A percentile compares a stretch with the other conserved stretches of the same genome.
Conservation (phyloP, 2,888 invertebrate species). For the Ennomos erosarius region DNA sequence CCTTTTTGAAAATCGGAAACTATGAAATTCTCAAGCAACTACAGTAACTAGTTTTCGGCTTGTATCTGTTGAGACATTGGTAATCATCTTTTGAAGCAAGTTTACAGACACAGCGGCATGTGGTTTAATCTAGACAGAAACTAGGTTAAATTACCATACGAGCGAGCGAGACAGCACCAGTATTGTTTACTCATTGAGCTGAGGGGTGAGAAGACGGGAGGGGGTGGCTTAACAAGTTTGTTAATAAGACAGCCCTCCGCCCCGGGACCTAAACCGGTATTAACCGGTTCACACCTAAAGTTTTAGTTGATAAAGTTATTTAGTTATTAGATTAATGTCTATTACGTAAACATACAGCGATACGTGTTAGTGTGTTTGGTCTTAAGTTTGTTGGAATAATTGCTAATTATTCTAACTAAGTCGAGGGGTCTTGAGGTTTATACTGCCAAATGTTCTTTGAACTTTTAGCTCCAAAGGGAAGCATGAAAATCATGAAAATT, state of each 20-base stretch:
- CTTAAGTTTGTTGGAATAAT: too few species aligned
- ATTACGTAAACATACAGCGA: background rate
- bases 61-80: too few species aligned
- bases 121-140: conserved; percentile 35
- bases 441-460: too few species aligned
- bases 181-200: conserved; percentile 38
- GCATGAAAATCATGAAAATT: too few species aligned
- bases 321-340: conserved; percentile 25
- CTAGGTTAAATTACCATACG: conserved; percentile 38
- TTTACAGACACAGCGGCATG: conserved; percentile 6
- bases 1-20: too few species aligned
- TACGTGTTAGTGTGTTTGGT: too few species aligned
- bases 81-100: background rate
- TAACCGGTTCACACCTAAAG: conserved; percentile 29
- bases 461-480: too few species aligned
- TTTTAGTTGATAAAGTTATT: conserved; percentile 26
- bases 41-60: too few species aligned
- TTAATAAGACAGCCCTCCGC: conserved; percentile 18
- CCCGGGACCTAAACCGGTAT: conserved; percentile 12
- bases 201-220: conserved; percentile 1
- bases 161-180: conserved; percentile 30
- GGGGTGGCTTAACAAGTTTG: conserved; percentile 25
- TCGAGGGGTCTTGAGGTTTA: too few species aligned
- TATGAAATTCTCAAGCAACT: too few species aligned
- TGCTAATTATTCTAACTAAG: too few species aligned